Conservation (phyloP, 2,888 invertebrate species). For the Orthosia cruda region DNA sequence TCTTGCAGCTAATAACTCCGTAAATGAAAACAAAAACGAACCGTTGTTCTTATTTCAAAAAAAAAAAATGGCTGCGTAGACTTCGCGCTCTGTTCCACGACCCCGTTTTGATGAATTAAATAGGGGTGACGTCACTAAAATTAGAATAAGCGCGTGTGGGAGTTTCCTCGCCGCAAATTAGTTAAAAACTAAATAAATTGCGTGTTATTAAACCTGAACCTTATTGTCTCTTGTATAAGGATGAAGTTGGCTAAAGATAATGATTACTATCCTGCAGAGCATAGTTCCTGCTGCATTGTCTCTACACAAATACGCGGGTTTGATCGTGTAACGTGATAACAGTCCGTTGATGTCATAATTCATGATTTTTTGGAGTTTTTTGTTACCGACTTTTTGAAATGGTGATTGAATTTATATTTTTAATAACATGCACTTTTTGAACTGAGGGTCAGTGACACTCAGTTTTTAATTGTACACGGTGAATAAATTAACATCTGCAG, state of each 20-base stretch:
- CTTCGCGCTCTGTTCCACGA: slow-evolving; percentile 48
- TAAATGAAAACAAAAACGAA: slow-evolving; percentile 11
- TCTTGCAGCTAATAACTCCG: slow-evolving; percentile 15
- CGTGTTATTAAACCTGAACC: slow-evolving; percentile 61
- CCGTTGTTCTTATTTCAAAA: slow-evolving; percentile 24
- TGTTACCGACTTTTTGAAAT: slow-evolving; percentile 13
- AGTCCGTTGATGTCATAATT: slow-evolving; percentile 71
- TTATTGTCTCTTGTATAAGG: slow-evolving; percentile 61
- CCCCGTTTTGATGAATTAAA: slow-evolving; percentile 65
- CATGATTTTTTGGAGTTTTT: slow-evolving; percentile 65
- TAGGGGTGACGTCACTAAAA: slow-evolving; percentile 60
- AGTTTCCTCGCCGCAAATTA: slow-evolving; percentile 63
- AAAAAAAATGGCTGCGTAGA: background rate
- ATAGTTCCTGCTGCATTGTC: slow-evolving; percentile 89
- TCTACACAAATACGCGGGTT: slow-evolving; percentile 79
- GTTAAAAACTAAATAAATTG: slow-evolving; percentile 45
- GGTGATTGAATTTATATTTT: slow-evolving; percentile 64
- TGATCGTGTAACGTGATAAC: slow-evolving; percentile 81
- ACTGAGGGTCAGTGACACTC: slow-evolving; percentile 36
- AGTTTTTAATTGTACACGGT: background rate
- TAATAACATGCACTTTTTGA: slow-evolving; percentile 34
- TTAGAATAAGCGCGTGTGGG: slow-evolving; percentile 67
- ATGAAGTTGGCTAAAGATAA: slow-evolving; percentile 47
- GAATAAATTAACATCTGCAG: background rate
- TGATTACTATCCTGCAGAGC: slow-evolving; percentile 71